Evolutionary conservation across 2,888 invertebrate genomes (phyloP), one percentile per base, ranked within the genome.

Genomic region (Scaptomyza tumidula): DNA sequence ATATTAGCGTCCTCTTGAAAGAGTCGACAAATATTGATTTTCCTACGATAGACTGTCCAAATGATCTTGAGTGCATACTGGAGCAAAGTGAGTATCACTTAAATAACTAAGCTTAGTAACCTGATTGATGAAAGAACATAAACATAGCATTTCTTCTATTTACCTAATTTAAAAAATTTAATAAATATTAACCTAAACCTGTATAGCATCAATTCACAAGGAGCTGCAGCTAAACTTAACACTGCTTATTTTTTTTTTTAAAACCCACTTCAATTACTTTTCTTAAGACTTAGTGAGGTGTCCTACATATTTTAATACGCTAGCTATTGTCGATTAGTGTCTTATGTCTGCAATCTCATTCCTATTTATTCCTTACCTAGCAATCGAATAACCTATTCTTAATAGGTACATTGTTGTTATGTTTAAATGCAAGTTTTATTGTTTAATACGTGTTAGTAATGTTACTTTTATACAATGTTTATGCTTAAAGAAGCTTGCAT

Each of bases 1-100:
- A 90, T 57, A 91, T 92, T 13, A 76, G 76, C 39, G 67, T 89
- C 3, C 86, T 92, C 3, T 66, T 92, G 1, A 91, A 90, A 31
- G 92, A 91, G 71, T 91, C 92, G 3, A 91, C 91, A 4, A 86
- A 88, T 39, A 82, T 87, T 16, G 84, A 88, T 49, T 89, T 91
- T 66, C 83, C 87, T 7, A 86, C 80, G 35, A 81, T 91, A 70
- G 90, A 91, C 16, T 65, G 73, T 14, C 75, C 86, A 13, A 90
- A 91, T 52, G 91, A 92, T 57, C 71, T 92, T 70, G 91, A 92
- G 59, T 57, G 61, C 13, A 53, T 90, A 37, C 41, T 91, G 43
- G 89, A 90, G 33, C 89, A 88, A 80, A 84, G 92, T 91, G 71
- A 80, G 89, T 66, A 50, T 11, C 16, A 16, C n/a, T 31, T 9